Base-by-base conservation (phyloP, 2,888 invertebrate species). In the Lochmaea capreae region DNA sequence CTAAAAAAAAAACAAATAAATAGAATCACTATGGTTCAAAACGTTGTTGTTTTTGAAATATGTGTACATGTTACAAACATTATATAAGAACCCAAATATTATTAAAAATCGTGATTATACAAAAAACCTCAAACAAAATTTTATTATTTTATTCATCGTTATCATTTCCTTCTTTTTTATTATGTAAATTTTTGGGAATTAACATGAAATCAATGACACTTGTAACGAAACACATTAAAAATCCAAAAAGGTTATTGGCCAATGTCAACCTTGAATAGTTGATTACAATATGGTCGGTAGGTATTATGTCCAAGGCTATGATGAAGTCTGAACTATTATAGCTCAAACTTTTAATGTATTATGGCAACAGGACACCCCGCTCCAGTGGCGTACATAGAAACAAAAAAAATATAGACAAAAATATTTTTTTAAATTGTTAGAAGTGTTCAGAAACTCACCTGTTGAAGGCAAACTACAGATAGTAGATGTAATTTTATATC, bases 261-360 rank as follows among this genome's bases (percentile, higher is more conserved):
- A 74, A 71, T 73, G 65, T 72, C 74, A 67, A 78, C 81, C 81
- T 81, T 81, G 81, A 79, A 79, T 78, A 70, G 68, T 62, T 73
- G 76, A 77, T 77, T 79, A 79, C 72, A 78, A 74, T 78, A 78
- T 79, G 78, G 79, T 78, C 78, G 72, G 68, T 75, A 71, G 71
- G 68, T 75, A 71, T 73, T 66, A 58, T 63, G 42, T 74, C 67
- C 76, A 72, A 76, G 72, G 76, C 62, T 42, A 62, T 62, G 33
- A 62, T 62, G 33, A 16, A 59, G 12, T 33, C 33, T 58, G 59
- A 59, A 59, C 62, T 72, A 52, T 52, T 52, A 52, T n/a, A 72
- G 70, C 72, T 58, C 63, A 61, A 74, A 75, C 72, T 75, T 72
- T 75, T 75, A 75, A 71, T 68, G 72, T 70, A 68, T 71, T 59